Evolutionary conservation across 2,113 vertebrate species (phyloP).

Genomic region (Piprites chloris): DNA sequence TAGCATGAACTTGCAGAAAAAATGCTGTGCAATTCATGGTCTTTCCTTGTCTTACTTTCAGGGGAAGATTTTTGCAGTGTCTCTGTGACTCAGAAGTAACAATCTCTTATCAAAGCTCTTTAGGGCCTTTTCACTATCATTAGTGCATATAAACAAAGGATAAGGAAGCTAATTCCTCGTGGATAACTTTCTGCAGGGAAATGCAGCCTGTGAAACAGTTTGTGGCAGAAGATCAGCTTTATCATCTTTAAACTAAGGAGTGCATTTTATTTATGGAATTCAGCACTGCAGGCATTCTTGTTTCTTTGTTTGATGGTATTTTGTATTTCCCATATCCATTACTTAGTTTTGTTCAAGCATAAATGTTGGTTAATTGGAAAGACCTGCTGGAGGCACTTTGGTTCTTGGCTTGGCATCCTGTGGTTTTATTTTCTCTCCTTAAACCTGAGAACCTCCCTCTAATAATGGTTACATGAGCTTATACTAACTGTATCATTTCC

Average conservation of each 20-base stretch:
- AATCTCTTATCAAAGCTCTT: conserved; percentile 42
- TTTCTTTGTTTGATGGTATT: not conserved
- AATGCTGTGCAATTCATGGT: not conserved
- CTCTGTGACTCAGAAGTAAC: not conserved
- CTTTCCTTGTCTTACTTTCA: not conserved
- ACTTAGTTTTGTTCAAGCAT: not conserved
- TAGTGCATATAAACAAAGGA: conserved; percentile 42
- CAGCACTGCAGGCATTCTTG: not conserved
- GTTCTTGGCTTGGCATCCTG: not conserved
- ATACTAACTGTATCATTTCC: not conserved
- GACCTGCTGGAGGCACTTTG: not conserved
- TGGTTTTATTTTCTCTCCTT: not conserved
- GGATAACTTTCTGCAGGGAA: conserved; percentile 37
- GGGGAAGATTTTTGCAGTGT: not conserved
- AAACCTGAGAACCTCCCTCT: not conserved
- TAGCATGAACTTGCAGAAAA: not conserved
- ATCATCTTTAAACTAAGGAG: not conserved
- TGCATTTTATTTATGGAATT: conserved; percentile 17
- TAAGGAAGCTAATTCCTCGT: conserved; percentile 39
- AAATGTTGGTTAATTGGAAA: not conserved
- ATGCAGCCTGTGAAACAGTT: conserved; percentile 1
- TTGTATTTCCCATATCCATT: not conserved
- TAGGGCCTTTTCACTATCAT: conserved; percentile 29
- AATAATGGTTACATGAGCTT: not conserved
- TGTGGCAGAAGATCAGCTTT: not conserved